phyloP scores from a whole-genome alignment of 2,797 vertebrate species.

The Pangasius djambal region DNA sequence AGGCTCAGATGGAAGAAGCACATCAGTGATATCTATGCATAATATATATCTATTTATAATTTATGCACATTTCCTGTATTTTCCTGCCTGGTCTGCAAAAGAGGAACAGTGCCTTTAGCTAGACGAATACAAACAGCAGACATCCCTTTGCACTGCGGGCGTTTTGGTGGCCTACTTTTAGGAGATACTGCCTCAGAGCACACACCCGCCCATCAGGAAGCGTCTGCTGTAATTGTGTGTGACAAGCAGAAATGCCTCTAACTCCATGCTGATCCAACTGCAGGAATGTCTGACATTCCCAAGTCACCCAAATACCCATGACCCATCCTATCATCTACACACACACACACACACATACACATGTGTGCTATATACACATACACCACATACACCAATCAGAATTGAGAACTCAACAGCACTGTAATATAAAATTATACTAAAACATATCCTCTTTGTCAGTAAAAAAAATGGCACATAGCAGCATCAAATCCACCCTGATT shows the following conservation, averaged over 20 bases:
- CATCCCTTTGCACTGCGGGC: constrained; percentile 21
- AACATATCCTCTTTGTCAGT: neutral
- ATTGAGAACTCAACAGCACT: too few species aligned
- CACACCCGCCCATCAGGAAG: constrained; percentile 8
- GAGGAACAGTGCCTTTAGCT: neutral
- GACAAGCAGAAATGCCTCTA: constrained; percentile 37
- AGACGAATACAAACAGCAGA: neutral
- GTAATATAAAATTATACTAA: neutral
- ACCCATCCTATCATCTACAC: neutral
- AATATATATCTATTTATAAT: neutral
- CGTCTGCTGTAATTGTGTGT: constrained; percentile 39
- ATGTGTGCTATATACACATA: neutral
- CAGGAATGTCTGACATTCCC: neutral
- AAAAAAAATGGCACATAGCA: neutral
- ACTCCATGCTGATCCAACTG: neutral
- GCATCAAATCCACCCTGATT: neutral
- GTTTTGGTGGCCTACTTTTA: constrained; percentile 21
- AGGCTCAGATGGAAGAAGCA: neutral
- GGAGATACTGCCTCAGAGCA: constrained; percentile 27
- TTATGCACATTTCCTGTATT: neutral
- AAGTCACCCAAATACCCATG: constrained; percentile 3
- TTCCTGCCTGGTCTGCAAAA: neutral
- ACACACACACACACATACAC: neutral
- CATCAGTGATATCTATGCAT: neutral
- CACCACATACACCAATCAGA: neutral